Conservation (phyloP, 2,113 vertebrate genomes). For the Hydropotes inermis region DNA sequence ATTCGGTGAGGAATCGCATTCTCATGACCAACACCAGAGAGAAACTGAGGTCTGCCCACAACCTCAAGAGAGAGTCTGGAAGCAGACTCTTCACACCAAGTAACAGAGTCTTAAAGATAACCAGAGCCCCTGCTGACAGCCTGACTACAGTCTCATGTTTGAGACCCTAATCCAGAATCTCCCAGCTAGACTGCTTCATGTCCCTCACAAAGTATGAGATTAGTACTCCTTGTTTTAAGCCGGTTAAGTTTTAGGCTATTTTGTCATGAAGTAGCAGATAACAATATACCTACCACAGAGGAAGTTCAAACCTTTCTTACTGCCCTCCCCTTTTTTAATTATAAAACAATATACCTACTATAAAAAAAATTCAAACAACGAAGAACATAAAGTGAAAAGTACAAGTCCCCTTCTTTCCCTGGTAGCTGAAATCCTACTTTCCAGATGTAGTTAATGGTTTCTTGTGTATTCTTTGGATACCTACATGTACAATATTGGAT, state of each 20-base stretch:
- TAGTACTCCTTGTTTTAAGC: not conserved
- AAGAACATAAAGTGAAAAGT: not conserved
- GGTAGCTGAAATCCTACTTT: not conserved
- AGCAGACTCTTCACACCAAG: not conserved
- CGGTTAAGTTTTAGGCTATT: not conserved
- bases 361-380: not conserved
- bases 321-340: not conserved
- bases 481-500: not conserved
- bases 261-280: not conserved
- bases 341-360: not conserved
- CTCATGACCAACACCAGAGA: not conserved
- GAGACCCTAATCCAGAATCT: not conserved
- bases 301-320: not conserved
- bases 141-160: not conserved
- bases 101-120: not conserved
- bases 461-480: not conserved
- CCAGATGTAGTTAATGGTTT: not conserved
- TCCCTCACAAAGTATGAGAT: not conserved
- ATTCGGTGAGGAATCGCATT: not conserved
- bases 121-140: not conserved
- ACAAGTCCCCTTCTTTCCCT: not conserved
- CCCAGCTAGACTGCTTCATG: not conserved
- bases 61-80: not conserved
- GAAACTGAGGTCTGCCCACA: not conserved
- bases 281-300: not conserved